A percentile compares a stretch with the other conserved stretches of the same genome.
Conservation (phyloP, 1,140 invertebrate genomes). For the Delia radicum region DNA sequence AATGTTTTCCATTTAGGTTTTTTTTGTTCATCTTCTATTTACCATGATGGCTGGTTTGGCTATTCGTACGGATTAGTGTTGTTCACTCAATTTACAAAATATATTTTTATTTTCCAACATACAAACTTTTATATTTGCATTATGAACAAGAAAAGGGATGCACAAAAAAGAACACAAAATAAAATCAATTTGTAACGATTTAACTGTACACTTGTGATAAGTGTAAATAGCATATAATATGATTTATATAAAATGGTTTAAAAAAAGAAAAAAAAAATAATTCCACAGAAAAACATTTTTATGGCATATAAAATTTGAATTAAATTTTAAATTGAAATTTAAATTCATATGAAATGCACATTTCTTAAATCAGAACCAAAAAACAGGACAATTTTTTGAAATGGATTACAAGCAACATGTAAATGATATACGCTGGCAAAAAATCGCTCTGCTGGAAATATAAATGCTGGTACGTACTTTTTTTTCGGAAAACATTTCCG, state of each 20-base stretch:
- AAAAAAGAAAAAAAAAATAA: background rate
- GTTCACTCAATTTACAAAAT: slow-evolving; percentile 23
- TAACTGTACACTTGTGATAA: slow-evolving; percentile 23
- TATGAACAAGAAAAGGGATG: background rate
- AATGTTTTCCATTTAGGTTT: background rate
- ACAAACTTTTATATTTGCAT: background rate
- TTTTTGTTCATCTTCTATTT: background rate
- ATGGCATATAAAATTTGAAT: background rate
- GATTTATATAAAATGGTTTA: background rate
- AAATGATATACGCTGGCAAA: too few relatives aligned
- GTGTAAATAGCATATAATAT: slow-evolving; percentile 5
- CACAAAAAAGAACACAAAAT: background rate
- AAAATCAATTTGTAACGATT: slow-evolving; percentile 21
- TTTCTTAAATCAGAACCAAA: too few relatives aligned
- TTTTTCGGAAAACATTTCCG: too few relatives aligned
- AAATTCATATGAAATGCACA: too few relatives aligned
- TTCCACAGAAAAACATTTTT: background rate
- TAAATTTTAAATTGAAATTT: background rate
- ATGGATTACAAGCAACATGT: too few relatives aligned
- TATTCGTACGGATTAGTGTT: slow-evolving; percentile 22
- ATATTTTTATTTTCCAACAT: background rate
- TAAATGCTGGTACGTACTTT: too few relatives aligned
- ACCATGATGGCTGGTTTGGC: background rate
- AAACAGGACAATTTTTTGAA: too few relatives aligned
- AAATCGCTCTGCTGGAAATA: too few relatives aligned